Conservation (phyloP, 2,113 vertebrate species). For the Gobius niger region DNA sequence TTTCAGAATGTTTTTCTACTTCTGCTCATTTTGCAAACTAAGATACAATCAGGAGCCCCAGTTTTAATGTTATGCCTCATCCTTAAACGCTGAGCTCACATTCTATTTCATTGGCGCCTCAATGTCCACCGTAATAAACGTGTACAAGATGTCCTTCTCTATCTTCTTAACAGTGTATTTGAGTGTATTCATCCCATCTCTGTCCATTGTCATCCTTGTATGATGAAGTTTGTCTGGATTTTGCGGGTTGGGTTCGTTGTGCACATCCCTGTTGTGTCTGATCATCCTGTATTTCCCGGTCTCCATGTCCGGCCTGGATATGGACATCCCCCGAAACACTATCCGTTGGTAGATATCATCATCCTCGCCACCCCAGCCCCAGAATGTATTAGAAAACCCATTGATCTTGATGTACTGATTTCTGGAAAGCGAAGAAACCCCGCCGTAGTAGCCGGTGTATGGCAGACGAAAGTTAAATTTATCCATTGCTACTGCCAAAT, state of each 20-base stretch:
- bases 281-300: constrained; percentile 90
- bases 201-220: constrained; percentile 80
- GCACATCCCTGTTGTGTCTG: constrained; percentile 83
- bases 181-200: constrained; percentile 86
- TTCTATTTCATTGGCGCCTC: constrained; percentile 11
- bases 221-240: constrained; percentile 69
- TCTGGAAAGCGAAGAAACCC: constrained; percentile 87
- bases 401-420: constrained; percentile 88
- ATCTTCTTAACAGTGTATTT: constrained; percentile 80
- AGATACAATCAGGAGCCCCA: too few relatives aligned
- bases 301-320: constrained; percentile 83
- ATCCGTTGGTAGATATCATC: constrained; percentile 86
- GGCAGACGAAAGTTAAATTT: constrained; percentile 91
- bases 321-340: constrained; percentile 71
- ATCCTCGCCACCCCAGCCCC: constrained; percentile 98
- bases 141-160: constrained; percentile 81
- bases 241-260: constrained; percentile 87
- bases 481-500: constrained; percentile 94
- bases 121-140: constrained; percentile 88
- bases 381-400: constrained; percentile 93
- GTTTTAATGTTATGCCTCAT: too few relatives aligned
- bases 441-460: constrained; percentile 89
- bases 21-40: too few relatives aligned
- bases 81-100: neutral
- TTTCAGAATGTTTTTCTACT: too few relatives aligned